Conservation (phyloP, 2,113 vertebrate genomes). For the Promerops cafer region DNA sequence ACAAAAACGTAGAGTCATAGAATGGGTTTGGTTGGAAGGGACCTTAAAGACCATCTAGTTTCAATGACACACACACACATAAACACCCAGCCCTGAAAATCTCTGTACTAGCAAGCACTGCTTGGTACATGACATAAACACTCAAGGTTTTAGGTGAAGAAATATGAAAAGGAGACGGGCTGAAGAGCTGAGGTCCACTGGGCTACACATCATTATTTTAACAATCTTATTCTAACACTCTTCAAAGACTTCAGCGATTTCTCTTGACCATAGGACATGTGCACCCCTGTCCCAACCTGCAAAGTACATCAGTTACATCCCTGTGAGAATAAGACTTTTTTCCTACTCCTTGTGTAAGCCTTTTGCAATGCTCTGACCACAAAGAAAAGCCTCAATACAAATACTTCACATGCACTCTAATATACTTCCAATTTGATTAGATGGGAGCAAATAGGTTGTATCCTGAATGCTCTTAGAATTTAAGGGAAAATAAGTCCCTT, state of each 20-base stretch:
- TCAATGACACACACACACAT: background rate
- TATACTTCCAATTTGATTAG: background rate
- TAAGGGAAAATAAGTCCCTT: background rate
- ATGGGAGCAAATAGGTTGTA: background rate
- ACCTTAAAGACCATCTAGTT: background rate
- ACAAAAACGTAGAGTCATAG: background rate
- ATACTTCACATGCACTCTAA: background rate
- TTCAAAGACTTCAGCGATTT: background rate
- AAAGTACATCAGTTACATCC: background rate
- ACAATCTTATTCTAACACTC: background rate
- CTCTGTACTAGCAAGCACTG: background rate
- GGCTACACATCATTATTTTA: background rate
- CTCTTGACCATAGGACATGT: background rate
- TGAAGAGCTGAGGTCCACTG: background rate
- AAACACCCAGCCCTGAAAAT: background rate
- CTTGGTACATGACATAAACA: background rate
- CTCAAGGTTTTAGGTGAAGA: background rate
- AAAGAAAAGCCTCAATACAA: background rate
- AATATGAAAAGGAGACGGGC: accelerated
- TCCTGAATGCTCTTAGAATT: background rate
- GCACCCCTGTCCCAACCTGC: background rate
- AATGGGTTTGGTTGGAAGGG: background rate
- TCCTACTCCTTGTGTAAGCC: background rate
- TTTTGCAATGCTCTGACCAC: background rate
- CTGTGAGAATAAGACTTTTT: background rate